A percentile compares a stretch with the other conserved stretches of the same genome.
These are phyloP conservation scores for Eira barbara DNA, from an alignment of 2,113 vertebrate genomes.

Conservation along the genomic window DNA sequence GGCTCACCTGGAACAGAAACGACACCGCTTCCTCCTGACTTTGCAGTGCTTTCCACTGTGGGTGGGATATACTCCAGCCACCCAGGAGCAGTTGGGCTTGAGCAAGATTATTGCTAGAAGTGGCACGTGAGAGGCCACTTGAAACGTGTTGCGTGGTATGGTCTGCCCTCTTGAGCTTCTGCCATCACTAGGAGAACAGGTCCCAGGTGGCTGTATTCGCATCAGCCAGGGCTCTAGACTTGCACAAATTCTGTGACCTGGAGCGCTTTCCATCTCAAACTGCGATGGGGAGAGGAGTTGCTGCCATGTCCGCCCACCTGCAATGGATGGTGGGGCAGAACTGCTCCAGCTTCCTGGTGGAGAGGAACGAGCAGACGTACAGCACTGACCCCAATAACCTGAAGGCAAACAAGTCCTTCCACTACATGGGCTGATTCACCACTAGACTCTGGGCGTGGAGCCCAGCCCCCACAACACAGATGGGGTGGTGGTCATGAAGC, in stretches of 20 bases:
- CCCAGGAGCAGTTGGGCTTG: neutral
- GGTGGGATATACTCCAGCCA: neutral
- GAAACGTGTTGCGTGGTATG: neutral
- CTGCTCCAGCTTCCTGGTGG: neutral
- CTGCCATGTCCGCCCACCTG: neutral
- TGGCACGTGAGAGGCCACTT: neutral
- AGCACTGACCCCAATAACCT: neutral
- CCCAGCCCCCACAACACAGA: neutral
- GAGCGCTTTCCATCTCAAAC: neutral
- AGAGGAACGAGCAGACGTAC: neutral
- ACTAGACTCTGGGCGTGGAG: neutral
- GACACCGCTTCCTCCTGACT: neutral
- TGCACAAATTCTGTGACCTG: neutral
- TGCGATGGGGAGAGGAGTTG: neutral
- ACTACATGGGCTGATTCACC: neutral
- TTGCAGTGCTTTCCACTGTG: neutral
- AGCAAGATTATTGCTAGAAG: neutral
- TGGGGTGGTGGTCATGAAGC: neutral
- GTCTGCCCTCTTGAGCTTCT: neutral
- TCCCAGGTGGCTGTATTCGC: neutral
- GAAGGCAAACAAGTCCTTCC: neutral
- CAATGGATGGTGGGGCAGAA: neutral
- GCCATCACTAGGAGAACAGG: neutral
- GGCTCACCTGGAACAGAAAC: neutral
- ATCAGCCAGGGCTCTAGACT: neutral